Base-by-base conservation (phyloP, 2,888 invertebrate species). In the Oscheius sp. region DNA sequence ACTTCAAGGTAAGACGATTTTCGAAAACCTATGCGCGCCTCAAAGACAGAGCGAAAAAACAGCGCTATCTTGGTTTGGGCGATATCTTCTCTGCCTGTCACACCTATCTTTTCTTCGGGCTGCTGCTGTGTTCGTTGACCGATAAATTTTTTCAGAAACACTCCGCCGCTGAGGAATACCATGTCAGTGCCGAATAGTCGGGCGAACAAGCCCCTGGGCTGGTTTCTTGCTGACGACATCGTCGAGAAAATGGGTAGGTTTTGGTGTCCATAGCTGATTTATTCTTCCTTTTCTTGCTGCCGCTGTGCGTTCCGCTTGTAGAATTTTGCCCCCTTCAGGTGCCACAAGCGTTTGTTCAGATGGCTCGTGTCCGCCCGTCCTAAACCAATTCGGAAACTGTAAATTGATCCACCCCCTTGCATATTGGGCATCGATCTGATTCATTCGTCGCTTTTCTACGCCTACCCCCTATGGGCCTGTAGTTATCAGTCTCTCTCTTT, bases 141-240 rank as follows among this genome's bases (percentile, higher is more conserved):
- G n/a, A 60, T 13, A 7, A 33, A 4, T 55, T 55, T 53, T 68
- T 68, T 55, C 55, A 68, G 68, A 53, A 37, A n/a, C 35, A 55
- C 68, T 9, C 53, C 68, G 33, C 68, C 68, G n/a, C 53, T 53
- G 42, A 68, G 57, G 35, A 63, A 47, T 21, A 63, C 55, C 51
- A 50, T 63, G 63, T 62, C 72, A 29, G 62, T 48, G 33, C 29
- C 72, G 29, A 72, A 62, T 48, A 51, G 60, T 42, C 70, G 74
- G n/a, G 63, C 48, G 29, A 74, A 70, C 62, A 84, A 84, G 70
- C 82, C 84, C 2, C 79, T 84, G 53, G 84, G 78, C 51, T 84
- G 84, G 84, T 84, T 84, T 59, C 76, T 84, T 75, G 75, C 74
- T 51, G 75, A 79, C 50, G 79, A 76, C 57, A 55, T 80, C 21